phyloP scores from a whole-genome alignment of 1,140 invertebrate genomes.

The Reticulitermes speratus region DNA sequence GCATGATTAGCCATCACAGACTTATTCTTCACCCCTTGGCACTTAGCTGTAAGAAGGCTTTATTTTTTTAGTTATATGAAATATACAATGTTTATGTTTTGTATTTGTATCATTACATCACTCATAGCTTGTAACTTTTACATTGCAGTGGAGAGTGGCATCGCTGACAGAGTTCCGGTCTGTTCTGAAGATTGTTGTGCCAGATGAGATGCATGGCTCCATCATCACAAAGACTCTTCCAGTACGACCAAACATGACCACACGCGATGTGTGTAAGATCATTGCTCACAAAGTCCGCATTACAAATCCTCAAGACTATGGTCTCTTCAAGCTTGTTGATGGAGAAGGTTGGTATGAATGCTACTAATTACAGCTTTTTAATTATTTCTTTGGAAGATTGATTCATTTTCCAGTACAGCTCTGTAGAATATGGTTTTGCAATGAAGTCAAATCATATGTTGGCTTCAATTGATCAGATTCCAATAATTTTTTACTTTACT shows the following conservation, averaged over 20 bases:
- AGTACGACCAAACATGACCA: constrained; percentile 87
- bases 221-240: constrained; percentile 89
- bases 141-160: constrained; percentile 46
- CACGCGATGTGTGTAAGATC: constrained; percentile 86
- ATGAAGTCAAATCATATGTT: no score
- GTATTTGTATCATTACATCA: neutral
- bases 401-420: no score
- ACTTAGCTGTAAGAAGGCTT: no score
- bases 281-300: constrained; percentile 90
- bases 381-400: neutral
- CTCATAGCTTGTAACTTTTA: neutral
- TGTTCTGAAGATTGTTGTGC: constrained; percentile 85
- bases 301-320: constrained; percentile 95
- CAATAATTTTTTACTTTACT: no score
- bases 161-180: constrained; percentile 62
- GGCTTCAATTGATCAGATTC: no score
- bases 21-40: no score
- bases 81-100: neutral
- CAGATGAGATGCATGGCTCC: constrained; percentile 87
- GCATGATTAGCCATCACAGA: no score
- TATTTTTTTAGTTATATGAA: neutral
- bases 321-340: constrained; percentile 85
- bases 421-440: no score
- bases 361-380: neutral
- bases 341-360: constrained; percentile 70